Conservation (phyloP, 2,888 invertebrate species). For the Hybos culiciformis region DNA sequence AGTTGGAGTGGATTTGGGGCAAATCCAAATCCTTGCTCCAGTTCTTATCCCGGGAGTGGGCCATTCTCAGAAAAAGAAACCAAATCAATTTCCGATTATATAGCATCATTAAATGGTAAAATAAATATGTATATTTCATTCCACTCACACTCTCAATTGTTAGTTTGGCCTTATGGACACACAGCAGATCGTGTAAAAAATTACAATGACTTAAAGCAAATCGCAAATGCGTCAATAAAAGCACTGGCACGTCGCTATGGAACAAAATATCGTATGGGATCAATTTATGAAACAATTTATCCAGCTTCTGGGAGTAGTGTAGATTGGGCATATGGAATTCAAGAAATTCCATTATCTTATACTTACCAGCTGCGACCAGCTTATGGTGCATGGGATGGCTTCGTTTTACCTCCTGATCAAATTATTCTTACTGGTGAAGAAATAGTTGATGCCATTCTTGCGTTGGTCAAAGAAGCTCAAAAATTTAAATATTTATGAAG, state of each 20-base stretch:
- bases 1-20: constrained; percentile 50
- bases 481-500: constrained; percentile 30
- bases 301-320: constrained; percentile 44
- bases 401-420: constrained; percentile 47
- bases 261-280: constrained; percentile 35
- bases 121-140: constrained; percentile 53
- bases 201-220: constrained; percentile 36
- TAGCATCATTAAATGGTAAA: constrained; percentile 37
- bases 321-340: constrained; percentile 48
- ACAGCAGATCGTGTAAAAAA: constrained; percentile 39
- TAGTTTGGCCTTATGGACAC: constrained; percentile 52
- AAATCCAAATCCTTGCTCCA: constrained; percentile 42
- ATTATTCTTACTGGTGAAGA: constrained; percentile 53
- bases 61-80: constrained; percentile 62
- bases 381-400: constrained; percentile 36
- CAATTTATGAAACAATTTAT: constrained; percentile 38
- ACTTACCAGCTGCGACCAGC: constrained; percentile 45
- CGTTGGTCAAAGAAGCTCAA: constrained; percentile 37
- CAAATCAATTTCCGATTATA: constrained; percentile 39
- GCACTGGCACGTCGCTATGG: constrained; percentile 30
- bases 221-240: constrained; percentile 21
- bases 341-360: constrained; percentile 43
- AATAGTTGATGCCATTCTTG: constrained; percentile 40
- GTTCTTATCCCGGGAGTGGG: constrained; percentile 49
- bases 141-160: constrained; percentile 59